Percentiles rank a stretch among this genome's conserved stretches.
Conservation (phyloP, 2,113 vertebrate genomes). For the Perca fluviatilis region DNA sequence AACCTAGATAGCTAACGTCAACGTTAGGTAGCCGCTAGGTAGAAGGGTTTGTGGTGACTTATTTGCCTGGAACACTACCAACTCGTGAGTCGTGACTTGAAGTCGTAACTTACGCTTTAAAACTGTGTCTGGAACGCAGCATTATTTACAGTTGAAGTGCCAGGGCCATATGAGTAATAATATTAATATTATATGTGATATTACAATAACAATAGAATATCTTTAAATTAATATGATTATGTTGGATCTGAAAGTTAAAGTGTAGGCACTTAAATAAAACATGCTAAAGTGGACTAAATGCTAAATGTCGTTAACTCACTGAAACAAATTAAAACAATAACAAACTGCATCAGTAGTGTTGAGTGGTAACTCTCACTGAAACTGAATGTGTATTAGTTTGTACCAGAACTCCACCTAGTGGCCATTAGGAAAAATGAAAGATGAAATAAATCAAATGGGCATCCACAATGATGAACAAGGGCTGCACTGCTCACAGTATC, state of each 20-base stretch:
- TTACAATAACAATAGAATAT: not conserved
- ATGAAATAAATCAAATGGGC: not conserved
- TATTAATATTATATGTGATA: not conserved
- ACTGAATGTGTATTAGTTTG: not conserved
- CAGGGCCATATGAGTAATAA: not conserved
- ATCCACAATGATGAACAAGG: not conserved
- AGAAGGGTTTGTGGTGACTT: no score
- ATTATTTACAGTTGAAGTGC: not conserved
- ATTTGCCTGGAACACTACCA: no score
- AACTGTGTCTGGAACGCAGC: no score
- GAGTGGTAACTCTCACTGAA: not conserved
- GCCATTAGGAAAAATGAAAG: not conserved
- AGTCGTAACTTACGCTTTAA: no score
- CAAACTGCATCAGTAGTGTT: not conserved
- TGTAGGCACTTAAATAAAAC: not conserved
- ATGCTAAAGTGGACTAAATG: not conserved
- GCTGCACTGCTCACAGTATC: not conserved
- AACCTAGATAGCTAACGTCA: no score
- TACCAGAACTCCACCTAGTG: conserved; percentile 19
- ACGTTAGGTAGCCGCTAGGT: no score
- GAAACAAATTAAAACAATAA: not conserved
- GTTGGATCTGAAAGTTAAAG: not conserved
- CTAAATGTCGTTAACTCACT: no score
- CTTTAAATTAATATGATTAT: not conserved
- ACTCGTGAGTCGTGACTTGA: no score